phyloP scores from a whole-genome alignment of 2,888 invertebrate genomes.

The Cryptocephalus moraei region DNA sequence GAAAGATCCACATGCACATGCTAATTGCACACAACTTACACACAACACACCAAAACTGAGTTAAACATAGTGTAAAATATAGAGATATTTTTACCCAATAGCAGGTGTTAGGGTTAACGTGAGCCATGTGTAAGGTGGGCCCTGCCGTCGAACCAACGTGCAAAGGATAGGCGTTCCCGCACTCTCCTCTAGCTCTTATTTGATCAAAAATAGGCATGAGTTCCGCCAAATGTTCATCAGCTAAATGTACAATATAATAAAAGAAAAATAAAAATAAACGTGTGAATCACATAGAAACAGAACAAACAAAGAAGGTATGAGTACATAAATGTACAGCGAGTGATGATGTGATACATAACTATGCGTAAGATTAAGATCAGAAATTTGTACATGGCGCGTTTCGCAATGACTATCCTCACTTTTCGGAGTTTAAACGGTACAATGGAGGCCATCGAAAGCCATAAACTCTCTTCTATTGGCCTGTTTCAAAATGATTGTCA shows the following conservation, averaged over 20 bases:
- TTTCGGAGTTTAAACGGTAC: too few species aligned
- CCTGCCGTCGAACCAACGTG: constrained; percentile 68
- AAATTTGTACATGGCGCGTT: too few species aligned
- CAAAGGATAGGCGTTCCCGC: constrained; percentile 84
- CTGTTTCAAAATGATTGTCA: too few species aligned
- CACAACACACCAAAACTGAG: neutral
- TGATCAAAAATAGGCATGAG: constrained; percentile 93
- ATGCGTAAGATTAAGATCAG: too few species aligned
- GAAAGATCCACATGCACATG: constrained; percentile 2
- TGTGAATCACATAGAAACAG: too few species aligned
- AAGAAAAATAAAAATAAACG: too few species aligned
- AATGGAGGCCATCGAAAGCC: too few species aligned
- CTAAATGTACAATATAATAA: constrained; percentile 38
- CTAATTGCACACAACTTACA: too few species aligned
- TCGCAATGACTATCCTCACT: too few species aligned
- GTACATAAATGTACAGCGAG: neutral
- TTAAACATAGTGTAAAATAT: constrained; percentile 7
- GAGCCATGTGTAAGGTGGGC: constrained; percentile 52
- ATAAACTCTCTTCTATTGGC: too few species aligned
- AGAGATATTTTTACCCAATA: constrained; percentile 57
- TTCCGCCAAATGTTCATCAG: constrained; percentile 91
- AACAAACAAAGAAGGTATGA: constrained; percentile 3
- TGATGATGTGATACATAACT: too few species aligned
- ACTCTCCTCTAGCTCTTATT: constrained; percentile 81
- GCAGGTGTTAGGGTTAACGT: constrained; percentile 50